Percentiles rank a stretch among this genome's conserved stretches.
Conservation (phyloP, 2,797 vertebrate species). For the Pseudochirops corinnae region DNA sequence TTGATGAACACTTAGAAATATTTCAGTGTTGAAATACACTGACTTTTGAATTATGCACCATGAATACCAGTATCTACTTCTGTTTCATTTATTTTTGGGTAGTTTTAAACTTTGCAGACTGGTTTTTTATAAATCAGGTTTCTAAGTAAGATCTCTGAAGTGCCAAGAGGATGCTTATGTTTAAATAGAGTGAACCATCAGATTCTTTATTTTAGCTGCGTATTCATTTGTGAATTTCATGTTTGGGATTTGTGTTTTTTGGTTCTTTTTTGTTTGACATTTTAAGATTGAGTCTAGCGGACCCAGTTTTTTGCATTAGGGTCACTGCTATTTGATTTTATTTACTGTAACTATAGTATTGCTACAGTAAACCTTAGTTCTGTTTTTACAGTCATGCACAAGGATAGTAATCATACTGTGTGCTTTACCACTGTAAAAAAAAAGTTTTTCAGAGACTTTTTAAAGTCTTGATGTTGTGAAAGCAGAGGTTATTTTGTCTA, state of each 20-base stretch:
- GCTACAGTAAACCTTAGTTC: slow-evolving; percentile 75
- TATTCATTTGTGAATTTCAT: slow-evolving; percentile 51
- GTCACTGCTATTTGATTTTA: slow-evolving; percentile 75
- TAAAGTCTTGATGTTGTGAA: slow-evolving; percentile 69
- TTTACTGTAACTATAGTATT: slow-evolving; percentile 71
- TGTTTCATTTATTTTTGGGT: slow-evolving; percentile 65
- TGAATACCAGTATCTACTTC: slow-evolving; percentile 62
- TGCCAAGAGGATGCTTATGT: slow-evolving; percentile 77
- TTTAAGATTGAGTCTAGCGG: slow-evolving; percentile 71
- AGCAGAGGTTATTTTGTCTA: slow-evolving; percentile 76
- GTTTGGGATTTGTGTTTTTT: slow-evolving; percentile 27
- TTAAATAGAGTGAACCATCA: slow-evolving; percentile 61
- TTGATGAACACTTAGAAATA: slow-evolving; percentile 50
- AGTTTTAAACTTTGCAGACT: slow-evolving; percentile 69
- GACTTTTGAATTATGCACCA: slow-evolving; percentile 57
- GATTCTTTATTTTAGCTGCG: slow-evolving; percentile 61
- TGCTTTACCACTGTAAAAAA: slow-evolving; percentile 67
- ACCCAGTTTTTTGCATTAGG: slow-evolving; percentile 78
- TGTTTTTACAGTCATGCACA: slow-evolving; percentile 75
- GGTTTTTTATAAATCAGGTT: slow-evolving; percentile 80
- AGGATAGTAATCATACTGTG: slow-evolving; percentile 67
- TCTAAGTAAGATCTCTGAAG: slow-evolving; percentile 73
- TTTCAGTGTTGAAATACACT: slow-evolving; percentile 65
- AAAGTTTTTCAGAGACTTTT: slow-evolving; percentile 46
- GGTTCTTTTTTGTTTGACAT: slow-evolving; percentile 65